Conservation (phyloP, 1,140 invertebrate species). For the Drosophila littoralis region DNA sequence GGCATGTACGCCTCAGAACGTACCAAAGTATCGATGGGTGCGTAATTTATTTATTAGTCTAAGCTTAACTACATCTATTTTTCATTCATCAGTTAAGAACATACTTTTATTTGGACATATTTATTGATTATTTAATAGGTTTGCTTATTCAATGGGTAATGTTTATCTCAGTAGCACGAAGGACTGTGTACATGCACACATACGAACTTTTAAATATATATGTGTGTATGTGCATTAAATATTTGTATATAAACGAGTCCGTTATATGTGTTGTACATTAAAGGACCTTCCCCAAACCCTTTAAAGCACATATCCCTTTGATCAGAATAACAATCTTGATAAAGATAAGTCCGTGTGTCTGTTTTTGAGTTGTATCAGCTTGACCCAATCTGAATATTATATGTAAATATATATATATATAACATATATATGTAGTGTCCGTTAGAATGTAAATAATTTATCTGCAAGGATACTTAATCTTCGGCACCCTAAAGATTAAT, state of each 20-base stretch:
- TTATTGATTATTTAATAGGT: neutral
- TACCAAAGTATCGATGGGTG: conserved; percentile 82
- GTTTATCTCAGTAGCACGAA: neutral
- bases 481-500: neutral
- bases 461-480: too few species aligned
- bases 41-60: conserved; percentile 33
- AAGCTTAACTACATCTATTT: conserved; percentile 1
- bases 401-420: too few species aligned
- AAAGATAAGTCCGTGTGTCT: neutral
- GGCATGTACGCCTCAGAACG: conserved; percentile 84
- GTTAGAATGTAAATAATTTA: too few species aligned
- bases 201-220: neutral
- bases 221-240: neutral
- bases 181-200: neutral
- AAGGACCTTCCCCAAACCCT: neutral
- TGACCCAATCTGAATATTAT: too few species aligned
- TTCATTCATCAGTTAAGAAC: neutral
- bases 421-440: too few species aligned
- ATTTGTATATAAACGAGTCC: neutral
- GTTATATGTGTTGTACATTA: neutral
- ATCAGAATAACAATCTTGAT: neutral
- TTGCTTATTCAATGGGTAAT: neutral
- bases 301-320: neutral
- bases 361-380: neutral
- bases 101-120: neutral